Conservation (phyloP, 37 sponge, comb jelly and placozoan species). For the Haliclona indistincta region DNA sequence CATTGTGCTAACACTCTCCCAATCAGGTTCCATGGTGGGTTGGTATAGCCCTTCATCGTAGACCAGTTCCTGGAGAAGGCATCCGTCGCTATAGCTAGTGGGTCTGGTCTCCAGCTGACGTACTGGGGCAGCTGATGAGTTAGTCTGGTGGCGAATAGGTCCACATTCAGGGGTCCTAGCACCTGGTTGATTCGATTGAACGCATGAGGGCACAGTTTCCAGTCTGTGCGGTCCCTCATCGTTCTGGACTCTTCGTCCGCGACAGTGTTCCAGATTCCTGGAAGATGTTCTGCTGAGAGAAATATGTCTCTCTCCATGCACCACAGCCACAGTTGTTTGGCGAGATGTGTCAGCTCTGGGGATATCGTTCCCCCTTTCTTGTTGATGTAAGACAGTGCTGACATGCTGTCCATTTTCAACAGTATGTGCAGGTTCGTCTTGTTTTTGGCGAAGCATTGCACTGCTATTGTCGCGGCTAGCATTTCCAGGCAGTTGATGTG, state of each 20-base stretch:
- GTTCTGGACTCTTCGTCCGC: slow-evolving; percentile 18
- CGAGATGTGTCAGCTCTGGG: slow-evolving; percentile 7
- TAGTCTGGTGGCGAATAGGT: slow-evolving; percentile 33
- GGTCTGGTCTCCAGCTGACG: no score
- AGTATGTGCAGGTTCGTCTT: slow-evolving; percentile 6
- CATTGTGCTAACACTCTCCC: slow-evolving; percentile 30
- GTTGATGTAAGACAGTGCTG: no score
- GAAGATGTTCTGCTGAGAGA: slow-evolving; percentile 26
- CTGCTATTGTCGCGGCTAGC: slow-evolving; percentile 45
- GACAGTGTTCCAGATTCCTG: slow-evolving; percentile 30
- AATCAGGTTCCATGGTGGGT: slow-evolving; percentile 45
- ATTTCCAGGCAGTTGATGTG: slow-evolving; percentile 73
- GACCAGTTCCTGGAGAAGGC: slow-evolving; percentile 43
- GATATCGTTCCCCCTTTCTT: slow-evolving; percentile 48
- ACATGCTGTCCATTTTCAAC: slow-evolving; percentile 24
- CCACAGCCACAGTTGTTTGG: slow-evolving; percentile 43
- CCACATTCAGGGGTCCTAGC: slow-evolving; percentile 18
- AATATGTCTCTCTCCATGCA: slow-evolving; percentile 34
- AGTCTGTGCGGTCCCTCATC: slow-evolving; percentile 39
- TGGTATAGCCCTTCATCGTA: slow-evolving; percentile 21
- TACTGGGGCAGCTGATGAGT: slow-evolving; percentile 2
- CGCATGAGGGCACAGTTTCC: slow-evolving; percentile 25
- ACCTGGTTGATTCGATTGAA: slow-evolving; percentile 5
- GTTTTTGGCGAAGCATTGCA: slow-evolving; percentile 35
- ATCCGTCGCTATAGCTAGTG: slow-evolving; percentile 38